Evolutionary conservation across 1,140 invertebrate genomes (phyloP).

Genomic region (Hypsibius dujardini): DNA sequence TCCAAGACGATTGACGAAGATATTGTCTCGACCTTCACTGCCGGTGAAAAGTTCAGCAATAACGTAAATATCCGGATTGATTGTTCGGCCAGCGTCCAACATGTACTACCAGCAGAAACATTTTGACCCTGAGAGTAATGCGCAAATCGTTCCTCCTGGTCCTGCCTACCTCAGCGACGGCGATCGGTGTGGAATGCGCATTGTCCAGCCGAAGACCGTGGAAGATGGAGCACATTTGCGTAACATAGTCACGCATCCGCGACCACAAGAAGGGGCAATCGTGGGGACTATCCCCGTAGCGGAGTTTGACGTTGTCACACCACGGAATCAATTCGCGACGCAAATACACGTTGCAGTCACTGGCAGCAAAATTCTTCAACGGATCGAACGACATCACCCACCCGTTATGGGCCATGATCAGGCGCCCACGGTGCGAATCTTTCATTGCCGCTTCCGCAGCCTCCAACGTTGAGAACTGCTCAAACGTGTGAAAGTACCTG

Average conservation of each 20-base stretch:
- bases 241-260: slow-evolving; percentile 76
- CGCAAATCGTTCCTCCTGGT: too few relatives aligned
- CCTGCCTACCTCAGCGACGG: slow-evolving; percentile 55
- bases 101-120: slow-evolving; percentile 47
- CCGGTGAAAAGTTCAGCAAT: slow-evolving; percentile 95
- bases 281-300: slow-evolving; percentile 67
- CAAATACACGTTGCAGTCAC: slow-evolving; percentile 65
- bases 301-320: slow-evolving; percentile 92
- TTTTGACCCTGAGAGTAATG: too few relatives aligned
- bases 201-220: slow-evolving; percentile 92
- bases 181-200: slow-evolving; percentile 93
- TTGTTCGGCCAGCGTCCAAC: slow-evolving; percentile 65
- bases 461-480: slow-evolving; percentile 35
- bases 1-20: slow-evolving; percentile 94
- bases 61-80: slow-evolving; percentile 81
- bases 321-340: slow-evolving; percentile 84
- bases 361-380: slow-evolving; percentile 73
- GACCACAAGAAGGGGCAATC: slow-evolving; percentile 87
- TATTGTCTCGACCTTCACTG: slow-evolving; percentile 78
- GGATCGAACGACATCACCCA: slow-evolving; percentile 97
- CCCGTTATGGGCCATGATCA: slow-evolving; percentile 90
- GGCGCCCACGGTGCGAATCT: slow-evolving; percentile 38
- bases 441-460: slow-evolving; percentile 58
- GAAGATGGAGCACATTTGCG: slow-evolving; percentile 68
- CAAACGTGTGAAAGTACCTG: slow-evolving; percentile 58